phyloP scores from a whole-genome alignment of 2,113 vertebrate species.

The Carassius carassius region DNA sequence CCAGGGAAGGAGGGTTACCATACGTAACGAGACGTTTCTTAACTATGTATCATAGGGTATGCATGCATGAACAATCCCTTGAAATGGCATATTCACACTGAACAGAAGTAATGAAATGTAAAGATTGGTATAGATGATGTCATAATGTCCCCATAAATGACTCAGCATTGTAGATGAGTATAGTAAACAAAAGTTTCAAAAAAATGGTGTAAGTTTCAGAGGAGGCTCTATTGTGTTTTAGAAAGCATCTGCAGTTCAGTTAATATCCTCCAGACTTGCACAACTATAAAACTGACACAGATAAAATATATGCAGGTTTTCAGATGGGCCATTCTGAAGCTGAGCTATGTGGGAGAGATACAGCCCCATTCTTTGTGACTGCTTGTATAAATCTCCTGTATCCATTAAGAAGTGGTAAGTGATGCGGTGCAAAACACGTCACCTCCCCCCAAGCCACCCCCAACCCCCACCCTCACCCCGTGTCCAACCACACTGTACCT shows the following conservation, averaged over 20 bases:
- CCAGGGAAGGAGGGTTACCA: too few relatives aligned
- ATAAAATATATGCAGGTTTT: conserved; percentile 13
- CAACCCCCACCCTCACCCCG: neutral
- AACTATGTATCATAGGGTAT: neutral
- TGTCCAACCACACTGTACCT: conserved; percentile 52
- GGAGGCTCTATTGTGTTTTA: neutral
- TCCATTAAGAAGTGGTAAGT: conserved; percentile 47
- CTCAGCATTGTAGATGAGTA: conserved; percentile 3
- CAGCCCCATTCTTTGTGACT: conserved; percentile 7
- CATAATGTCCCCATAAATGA: conserved; percentile 24
- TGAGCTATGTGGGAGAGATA: conserved; percentile 27
- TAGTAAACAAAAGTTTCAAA: conserved; percentile 9
- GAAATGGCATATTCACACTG: neutral
- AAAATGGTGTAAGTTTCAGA: neutral
- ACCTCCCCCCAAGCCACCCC: neutral
- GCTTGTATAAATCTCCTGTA: conserved; percentile 49
- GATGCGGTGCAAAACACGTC: conserved; percentile 49
- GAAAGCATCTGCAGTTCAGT: neutral
- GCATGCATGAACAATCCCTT: neutral
- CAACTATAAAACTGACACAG: conserved; percentile 2
- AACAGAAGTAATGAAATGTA: conserved; percentile 20
- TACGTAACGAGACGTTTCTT: too few relatives aligned
- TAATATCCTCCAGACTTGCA: conserved; percentile 11
- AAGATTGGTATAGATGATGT: neutral
- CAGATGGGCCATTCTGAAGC: conserved; percentile 17